Evolutionary conservation across 2,113 vertebrate genomes (phyloP).

Genomic region (Microtus oregoni): DNA sequence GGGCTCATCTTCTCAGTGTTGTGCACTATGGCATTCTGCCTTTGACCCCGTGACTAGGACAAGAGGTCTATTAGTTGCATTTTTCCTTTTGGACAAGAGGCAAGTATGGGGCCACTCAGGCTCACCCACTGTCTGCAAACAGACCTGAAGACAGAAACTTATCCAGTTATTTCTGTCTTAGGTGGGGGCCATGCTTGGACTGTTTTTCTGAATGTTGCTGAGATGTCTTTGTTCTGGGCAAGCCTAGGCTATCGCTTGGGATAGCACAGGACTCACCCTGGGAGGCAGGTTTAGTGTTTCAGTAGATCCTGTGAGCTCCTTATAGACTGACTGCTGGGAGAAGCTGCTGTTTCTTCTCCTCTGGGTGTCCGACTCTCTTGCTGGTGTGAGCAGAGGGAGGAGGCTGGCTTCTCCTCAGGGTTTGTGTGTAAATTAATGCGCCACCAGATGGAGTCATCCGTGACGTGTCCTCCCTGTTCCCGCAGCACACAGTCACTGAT

Average conservation of each 20-base stretch:
- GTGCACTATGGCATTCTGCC: not conserved
- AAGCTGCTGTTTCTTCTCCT: not conserved
- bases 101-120: not conserved
- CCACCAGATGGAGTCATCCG: not conserved
- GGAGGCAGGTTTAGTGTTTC: not conserved
- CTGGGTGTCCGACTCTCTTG: not conserved
- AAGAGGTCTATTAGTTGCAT: not conserved
- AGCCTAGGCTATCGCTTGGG: not conserved
- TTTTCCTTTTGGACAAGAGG: not conserved
- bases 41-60: not conserved
- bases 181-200: too few species aligned
- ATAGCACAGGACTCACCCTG: not conserved
- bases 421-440: not conserved
- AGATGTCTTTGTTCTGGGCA: not conserved
- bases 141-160: not conserved
- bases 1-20: not conserved
- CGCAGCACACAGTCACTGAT: not conserved
- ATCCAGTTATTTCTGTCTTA: too few species aligned
- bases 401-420: not conserved
- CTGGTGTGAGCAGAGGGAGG: not conserved
- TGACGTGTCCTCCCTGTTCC: not conserved
- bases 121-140: not conserved
- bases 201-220: not conserved
- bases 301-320: not conserved
- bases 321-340: not conserved